Conservation (phyloP, 2,113 vertebrate genomes). For the Mesitornis unicolor region DNA sequence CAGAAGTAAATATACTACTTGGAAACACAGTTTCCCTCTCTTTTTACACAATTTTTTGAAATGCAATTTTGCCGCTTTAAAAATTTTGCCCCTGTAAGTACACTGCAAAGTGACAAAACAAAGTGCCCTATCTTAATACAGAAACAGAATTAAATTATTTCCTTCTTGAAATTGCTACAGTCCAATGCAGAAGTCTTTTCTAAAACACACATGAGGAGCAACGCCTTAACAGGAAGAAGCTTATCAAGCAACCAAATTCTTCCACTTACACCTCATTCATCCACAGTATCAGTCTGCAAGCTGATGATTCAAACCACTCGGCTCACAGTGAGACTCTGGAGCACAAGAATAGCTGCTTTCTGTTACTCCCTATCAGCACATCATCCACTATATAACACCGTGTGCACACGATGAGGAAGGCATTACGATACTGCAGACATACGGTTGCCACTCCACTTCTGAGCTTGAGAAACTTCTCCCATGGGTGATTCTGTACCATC, state of each 20-base stretch:
- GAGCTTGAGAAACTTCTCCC: neutral
- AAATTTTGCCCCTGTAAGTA: neutral
- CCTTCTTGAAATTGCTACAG: neutral
- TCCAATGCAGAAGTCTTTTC: neutral
- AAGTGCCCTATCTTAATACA: neutral
- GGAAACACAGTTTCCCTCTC: neutral
- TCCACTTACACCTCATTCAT: neutral
- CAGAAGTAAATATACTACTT: neutral
- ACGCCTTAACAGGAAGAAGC: neutral
- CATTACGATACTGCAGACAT: neutral
- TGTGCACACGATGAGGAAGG: neutral
- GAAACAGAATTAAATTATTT: neutral
- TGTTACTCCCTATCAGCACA: neutral
- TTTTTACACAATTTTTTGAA: neutral
- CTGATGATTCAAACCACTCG: slow-evolving; percentile 16
- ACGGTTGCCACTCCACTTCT: neutral
- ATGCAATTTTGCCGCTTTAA: neutral
- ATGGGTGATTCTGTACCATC: neutral
- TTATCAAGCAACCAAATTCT: neutral
- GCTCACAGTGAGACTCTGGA: neutral
- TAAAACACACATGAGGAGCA: neutral
- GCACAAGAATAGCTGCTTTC: neutral
- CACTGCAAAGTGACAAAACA: neutral
- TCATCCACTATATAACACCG: neutral
- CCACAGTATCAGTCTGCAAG: neutral